These are phyloP conservation scores for Andrena camellia DNA, from an alignment of 2,888 invertebrate species.

Conservation along the genomic window DNA sequence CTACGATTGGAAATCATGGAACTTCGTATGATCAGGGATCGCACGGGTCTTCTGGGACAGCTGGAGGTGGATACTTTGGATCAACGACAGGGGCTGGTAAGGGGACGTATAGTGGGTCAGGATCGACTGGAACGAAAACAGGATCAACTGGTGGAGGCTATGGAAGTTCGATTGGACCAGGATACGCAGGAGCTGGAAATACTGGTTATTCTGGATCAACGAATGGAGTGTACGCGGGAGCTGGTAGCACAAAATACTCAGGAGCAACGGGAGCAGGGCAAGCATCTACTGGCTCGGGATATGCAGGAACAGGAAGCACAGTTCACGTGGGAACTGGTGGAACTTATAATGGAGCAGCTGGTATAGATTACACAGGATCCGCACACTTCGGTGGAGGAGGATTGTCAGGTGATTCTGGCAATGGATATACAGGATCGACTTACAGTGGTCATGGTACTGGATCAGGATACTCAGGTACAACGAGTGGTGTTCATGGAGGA, in stretches of 20 bases:
- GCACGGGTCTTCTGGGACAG: conserved; percentile 15
- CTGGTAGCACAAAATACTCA: conserved; percentile 16
- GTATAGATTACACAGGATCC: conserved; percentile 13
- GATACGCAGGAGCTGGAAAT: not conserved
- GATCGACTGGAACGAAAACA: not conserved
- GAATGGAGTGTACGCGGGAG: conserved; percentile 17
- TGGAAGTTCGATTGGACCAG: not conserved
- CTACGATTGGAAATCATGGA: conserved; percentile 6
- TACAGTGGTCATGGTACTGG: not conserved
- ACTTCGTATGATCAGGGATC: conserved; percentile 4
- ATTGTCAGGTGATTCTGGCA: not conserved
- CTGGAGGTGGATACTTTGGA: conserved; percentile 3
- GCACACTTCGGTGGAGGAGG: not conserved
- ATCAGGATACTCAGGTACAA: conserved; percentile 21
- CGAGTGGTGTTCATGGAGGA: conserved; percentile 8
- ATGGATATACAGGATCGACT: conserved; percentile 15
- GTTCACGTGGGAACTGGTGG: conserved; percentile 24
- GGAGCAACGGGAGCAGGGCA: conserved; percentile 18
- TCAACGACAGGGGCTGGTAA: conserved; percentile 5
- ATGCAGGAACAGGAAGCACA: not conserved
- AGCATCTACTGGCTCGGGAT: conserved; percentile 7
- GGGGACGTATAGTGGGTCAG: not conserved
- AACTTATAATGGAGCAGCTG: conserved; percentile 14
- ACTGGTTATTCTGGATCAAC: conserved; percentile 15
- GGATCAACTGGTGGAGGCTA: not conserved